Percentiles rank a stretch among this genome's conserved stretches.
Evolutionary conservation across 2,797 vertebrate species (phyloP).

Genomic region (Sebastes melanostomus): DNA sequence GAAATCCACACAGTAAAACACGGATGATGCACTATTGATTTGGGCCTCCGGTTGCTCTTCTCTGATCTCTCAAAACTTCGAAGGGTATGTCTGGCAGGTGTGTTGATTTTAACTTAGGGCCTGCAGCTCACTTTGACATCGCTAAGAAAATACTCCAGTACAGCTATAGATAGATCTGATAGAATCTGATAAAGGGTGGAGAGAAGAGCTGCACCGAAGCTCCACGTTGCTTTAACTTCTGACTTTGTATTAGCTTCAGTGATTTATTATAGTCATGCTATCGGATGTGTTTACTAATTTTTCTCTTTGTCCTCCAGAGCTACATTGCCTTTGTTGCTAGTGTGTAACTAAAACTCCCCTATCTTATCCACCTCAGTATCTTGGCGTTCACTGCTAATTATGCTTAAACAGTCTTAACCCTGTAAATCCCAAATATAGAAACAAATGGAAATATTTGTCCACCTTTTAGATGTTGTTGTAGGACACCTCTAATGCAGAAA

Average conservation of each 20-base stretch:
- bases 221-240: slow-evolving; percentile 20
- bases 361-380: neutral
- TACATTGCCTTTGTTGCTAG: neutral
- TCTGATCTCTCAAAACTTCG: slow-evolving; percentile 64
- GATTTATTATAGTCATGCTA: slow-evolving; percentile 4
- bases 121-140: slow-evolving; percentile 49
- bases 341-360: neutral
- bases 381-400: neutral
- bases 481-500: too few species aligned
- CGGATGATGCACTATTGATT: slow-evolving; percentile 68
- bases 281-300: neutral
- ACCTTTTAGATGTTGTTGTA: too few species aligned
- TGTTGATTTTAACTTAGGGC: slow-evolving; percentile 60
- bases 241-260: neutral
- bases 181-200: slow-evolving; percentile 32
- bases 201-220: slow-evolving; percentile 12
- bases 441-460: too few species aligned
- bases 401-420: neutral
- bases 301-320: neutral
- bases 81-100: slow-evolving; percentile 60
- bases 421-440: too few species aligned
- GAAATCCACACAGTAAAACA: slow-evolving; percentile 53
- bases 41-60: slow-evolving; percentile 55
- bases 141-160: slow-evolving; percentile 43
- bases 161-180: slow-evolving; percentile 56